These are phyloP conservation scores for Phainopepla nitens DNA, from an alignment of 2,113 vertebrate genomes.

Conservation along the genomic window DNA sequence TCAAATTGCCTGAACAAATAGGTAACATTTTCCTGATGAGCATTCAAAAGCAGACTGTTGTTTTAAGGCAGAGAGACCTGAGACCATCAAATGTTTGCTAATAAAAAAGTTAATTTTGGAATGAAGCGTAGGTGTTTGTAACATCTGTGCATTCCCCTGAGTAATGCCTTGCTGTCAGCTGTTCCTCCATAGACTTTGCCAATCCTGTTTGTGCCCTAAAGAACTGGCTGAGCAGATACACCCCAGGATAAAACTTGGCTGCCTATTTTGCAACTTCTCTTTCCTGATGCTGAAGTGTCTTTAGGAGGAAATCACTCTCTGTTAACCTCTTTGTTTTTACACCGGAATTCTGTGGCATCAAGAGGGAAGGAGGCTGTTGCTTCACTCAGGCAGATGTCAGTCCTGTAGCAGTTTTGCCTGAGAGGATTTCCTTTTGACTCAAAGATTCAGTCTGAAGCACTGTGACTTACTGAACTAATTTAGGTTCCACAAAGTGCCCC, in stretches of 20 bases:
- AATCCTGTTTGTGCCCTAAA: not conserved
- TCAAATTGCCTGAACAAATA: conserved; percentile 8
- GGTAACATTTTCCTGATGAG: not conserved
- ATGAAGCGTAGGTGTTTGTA: conserved; percentile 29
- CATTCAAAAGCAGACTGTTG: conserved; percentile 5
- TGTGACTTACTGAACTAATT: not conserved
- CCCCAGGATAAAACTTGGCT: not conserved
- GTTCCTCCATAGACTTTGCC: not conserved
- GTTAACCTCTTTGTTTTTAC: not conserved
- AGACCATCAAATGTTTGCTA: conserved; percentile 18
- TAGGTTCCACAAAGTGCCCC: not conserved
- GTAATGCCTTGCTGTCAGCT: conserved; percentile 33
- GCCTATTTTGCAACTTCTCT: not conserved
- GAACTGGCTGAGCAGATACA: not conserved
- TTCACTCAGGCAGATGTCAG: not conserved
- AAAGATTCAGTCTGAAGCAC: not conserved
- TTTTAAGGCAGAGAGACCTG: conserved; percentile 21
- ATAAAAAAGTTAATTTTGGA: conserved; percentile 54
- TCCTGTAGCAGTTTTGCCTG: not conserved
- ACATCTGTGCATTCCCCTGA: conserved; percentile 37
- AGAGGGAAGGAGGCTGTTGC: not conserved
- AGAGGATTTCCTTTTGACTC: not conserved
- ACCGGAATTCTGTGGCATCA: not conserved
- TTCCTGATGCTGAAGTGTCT: not conserved
- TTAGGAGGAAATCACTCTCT: not conserved